Conservation (phyloP, 2,113 vertebrate genomes). For the Alethe diademata region DNA sequence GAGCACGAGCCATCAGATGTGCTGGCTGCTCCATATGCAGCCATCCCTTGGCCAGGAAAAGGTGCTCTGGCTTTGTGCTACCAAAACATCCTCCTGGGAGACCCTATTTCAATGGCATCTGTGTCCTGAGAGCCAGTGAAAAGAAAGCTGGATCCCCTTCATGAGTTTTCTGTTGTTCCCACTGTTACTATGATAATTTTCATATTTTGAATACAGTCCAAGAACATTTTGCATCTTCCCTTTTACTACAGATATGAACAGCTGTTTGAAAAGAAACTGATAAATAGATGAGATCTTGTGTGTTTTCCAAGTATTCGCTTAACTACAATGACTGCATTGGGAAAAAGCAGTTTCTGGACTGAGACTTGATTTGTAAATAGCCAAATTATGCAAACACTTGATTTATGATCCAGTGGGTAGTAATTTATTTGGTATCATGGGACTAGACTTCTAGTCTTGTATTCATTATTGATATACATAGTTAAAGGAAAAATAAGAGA, state of each 20-base stretch:
- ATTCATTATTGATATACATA: not conserved
- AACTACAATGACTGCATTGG: slow-evolving; percentile 33
- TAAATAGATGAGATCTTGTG: slow-evolving; percentile 43
- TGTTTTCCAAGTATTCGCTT: slow-evolving; percentile 52
- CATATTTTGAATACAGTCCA: slow-evolving; percentile 36
- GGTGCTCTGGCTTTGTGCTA: not conserved
- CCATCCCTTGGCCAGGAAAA: not conserved
- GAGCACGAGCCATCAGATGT: not conserved
- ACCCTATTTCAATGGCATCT: not conserved
- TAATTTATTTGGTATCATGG: slow-evolving; percentile 35
- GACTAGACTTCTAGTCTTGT: slow-evolving; percentile 3
- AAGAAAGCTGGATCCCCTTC: not conserved
- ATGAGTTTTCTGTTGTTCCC: slow-evolving; percentile 21
- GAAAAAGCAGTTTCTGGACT: slow-evolving; percentile 38
- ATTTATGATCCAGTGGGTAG: slow-evolving; percentile 46
- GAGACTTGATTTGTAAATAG: slow-evolving; percentile 36
- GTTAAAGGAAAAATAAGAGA: not conserved
- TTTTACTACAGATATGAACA: slow-evolving; percentile 41
- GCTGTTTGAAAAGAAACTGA: slow-evolving; percentile 58
- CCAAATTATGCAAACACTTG: slow-evolving; percentile 51
- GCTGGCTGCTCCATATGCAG: not conserved
- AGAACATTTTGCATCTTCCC: slow-evolving; percentile 59
- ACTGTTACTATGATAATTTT: slow-evolving; percentile 34
- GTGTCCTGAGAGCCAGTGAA: not conserved
- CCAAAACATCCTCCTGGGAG: not conserved